phyloP scores from a whole-genome alignment of 2,888 invertebrate genomes.

The Timema cristinae region DNA sequence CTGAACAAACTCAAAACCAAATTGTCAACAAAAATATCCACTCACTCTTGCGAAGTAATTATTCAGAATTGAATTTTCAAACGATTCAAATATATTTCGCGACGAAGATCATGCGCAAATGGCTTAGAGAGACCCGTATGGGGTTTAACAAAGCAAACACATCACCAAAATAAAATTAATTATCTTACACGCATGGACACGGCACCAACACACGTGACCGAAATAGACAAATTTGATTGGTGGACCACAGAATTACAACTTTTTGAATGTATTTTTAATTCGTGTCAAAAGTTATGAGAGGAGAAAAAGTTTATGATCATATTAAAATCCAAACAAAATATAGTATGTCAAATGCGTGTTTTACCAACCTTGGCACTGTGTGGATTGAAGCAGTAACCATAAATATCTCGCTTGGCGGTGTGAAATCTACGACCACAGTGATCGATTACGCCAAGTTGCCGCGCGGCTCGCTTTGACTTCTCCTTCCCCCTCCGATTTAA shows the following conservation, averaged over 20 bases:
- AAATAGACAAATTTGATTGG: slow-evolving; percentile 26
- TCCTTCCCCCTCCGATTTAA: slow-evolving; percentile 17
- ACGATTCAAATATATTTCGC: too few species aligned
- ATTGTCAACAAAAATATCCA: too few species aligned
- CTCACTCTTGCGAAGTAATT: too few species aligned
- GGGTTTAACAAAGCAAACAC: too few species aligned
- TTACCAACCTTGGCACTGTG: slow-evolving; percentile 22
- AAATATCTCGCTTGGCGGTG: slow-evolving; percentile 25
- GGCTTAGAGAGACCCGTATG: too few species aligned
- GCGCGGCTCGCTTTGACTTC: slow-evolving; percentile 17
- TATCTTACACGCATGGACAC: slow-evolving; percentile 20
- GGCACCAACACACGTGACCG: slow-evolving; percentile 27
- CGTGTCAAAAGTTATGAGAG: not conserved
- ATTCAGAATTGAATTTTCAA: too few species aligned
- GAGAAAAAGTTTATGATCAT: not conserved
- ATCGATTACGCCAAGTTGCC: slow-evolving; percentile 25
- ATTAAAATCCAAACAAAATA: too few species aligned
- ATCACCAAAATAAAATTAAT: too few species aligned
- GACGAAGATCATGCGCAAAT: too few species aligned
- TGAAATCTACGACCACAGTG: slow-evolving; percentile 27
- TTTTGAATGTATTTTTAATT: too few species aligned
- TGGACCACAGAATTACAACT: slow-evolving; percentile 8
- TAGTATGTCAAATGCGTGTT: slow-evolving; percentile 13
- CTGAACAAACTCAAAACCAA: too few species aligned
- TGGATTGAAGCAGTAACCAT: slow-evolving; percentile 20